Conservation (phyloP, 2,888 invertebrate genomes). For the Xanthia icteritia region DNA sequence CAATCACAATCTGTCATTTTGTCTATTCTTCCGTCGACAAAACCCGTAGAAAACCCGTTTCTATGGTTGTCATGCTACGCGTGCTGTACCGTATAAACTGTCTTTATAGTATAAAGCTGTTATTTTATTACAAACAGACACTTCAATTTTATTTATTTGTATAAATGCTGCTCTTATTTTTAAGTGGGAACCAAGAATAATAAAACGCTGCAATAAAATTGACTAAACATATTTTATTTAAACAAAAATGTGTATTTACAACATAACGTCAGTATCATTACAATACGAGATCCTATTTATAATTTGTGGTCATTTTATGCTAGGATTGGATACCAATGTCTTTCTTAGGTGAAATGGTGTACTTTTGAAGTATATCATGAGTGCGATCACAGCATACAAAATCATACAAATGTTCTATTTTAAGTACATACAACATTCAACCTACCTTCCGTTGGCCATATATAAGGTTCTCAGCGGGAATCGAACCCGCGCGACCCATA, state of each 20-base stretch:
- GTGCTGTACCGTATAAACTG: too few species aligned
- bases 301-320: not conserved
- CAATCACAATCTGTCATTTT: too few species aligned
- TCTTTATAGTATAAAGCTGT: too few species aligned
- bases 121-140: too few species aligned
- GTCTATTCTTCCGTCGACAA: too few species aligned
- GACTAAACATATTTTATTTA: slow-evolving; percentile 33
- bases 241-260: slow-evolving; percentile 25
- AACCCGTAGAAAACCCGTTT: too few species aligned
- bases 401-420: not conserved
- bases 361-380: not conserved
- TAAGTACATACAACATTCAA: not conserved
- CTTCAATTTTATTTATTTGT: too few species aligned
- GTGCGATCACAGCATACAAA: not conserved
- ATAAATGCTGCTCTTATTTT: not conserved
- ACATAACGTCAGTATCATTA: slow-evolving; percentile 26
- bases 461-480: not conserved
- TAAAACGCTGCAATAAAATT: slow-evolving; percentile 21
- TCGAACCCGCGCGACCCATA: not conserved
- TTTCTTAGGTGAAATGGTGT: not conserved
- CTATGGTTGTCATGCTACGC: too few species aligned
- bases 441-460: not conserved
- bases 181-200: not conserved
- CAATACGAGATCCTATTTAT: slow-evolving; percentile 38
- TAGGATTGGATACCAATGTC: not conserved